Evolutionary conservation across 2,888 invertebrate genomes (phyloP).

Genomic region (Drosophila eohydei): DNA sequence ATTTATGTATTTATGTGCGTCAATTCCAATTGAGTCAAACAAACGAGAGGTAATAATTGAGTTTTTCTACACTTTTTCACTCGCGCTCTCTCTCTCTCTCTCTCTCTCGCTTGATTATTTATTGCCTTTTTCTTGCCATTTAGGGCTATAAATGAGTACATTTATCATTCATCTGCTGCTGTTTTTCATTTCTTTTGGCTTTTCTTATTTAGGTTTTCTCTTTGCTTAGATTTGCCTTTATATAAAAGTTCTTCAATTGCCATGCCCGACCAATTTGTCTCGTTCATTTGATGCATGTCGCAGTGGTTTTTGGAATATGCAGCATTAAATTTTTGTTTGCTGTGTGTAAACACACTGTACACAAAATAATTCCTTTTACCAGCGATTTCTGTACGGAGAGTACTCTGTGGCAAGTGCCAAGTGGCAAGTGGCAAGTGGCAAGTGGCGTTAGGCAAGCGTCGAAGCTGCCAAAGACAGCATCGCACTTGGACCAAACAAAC

Average conservation of each 20-base stretch:
- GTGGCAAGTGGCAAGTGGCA: slow-evolving; percentile 41
- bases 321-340: slow-evolving; percentile 46
- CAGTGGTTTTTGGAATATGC: slow-evolving; percentile 34
- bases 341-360: slow-evolving; percentile 16
- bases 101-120: slow-evolving; percentile 40
- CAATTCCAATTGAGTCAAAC: slow-evolving; percentile 34
- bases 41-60: slow-evolving; percentile 46
- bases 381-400: slow-evolving; percentile 28
- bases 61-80: slow-evolving; percentile 25
- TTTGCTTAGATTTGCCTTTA: slow-evolving; percentile 42
- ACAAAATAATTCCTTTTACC: slow-evolving; percentile 36
- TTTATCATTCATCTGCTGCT: slow-evolving; percentile 48
- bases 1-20: slow-evolving; percentile 38
- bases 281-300: slow-evolving; percentile 53
- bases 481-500: slow-evolving; percentile 75
- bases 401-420: slow-evolving; percentile 32
- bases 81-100: slow-evolving; percentile 7
- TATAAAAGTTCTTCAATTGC: slow-evolving; percentile 35
- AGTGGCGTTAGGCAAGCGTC: slow-evolving; percentile 32
- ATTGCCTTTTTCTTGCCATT: slow-evolving; percentile 33
- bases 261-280: slow-evolving; percentile 57
- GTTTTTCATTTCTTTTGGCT: slow-evolving; percentile 4
- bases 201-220: slow-evolving; percentile 14
- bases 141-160: slow-evolving; percentile 30
- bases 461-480: slow-evolving; percentile 62